Percentiles rank a stretch among this genome's conserved stretches.
phyloP scores from a whole-genome alignment of 2,113 vertebrate genomes.

The Podocnemis expansa region DNA sequence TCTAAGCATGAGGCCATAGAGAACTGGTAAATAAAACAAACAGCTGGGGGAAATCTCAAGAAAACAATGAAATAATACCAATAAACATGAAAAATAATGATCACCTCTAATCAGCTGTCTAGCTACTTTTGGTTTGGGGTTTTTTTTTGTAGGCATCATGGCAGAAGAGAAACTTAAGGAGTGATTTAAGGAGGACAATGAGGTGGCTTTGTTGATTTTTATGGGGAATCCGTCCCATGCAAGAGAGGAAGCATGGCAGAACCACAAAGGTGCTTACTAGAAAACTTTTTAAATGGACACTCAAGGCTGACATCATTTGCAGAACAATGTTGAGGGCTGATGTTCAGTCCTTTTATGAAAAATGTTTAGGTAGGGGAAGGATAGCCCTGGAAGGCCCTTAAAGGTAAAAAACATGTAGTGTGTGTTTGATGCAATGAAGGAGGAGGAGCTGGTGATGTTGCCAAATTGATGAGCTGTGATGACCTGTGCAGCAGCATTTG shows the following conservation, averaged over 20 bases:
- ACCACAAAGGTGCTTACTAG: neutral
- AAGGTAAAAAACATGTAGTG: neutral
- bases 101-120: neutral
- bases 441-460: neutral
- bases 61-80: neutral
- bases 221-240: neutral
- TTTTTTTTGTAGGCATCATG: neutral
- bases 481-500: neutral
- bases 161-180: neutral
- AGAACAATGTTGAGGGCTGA: fast-evolving
- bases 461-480: neutral
- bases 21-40: neutral
- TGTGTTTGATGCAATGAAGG: neutral
- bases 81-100: fast-evolving
- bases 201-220: neutral
- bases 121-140: neutral
- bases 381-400: neutral
- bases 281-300: fast-evolving
- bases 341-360: neutral
- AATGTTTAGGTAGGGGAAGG: neutral
- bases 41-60: neutral
- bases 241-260: neutral
- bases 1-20: neutral
- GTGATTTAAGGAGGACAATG: neutral
- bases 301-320: neutral